A percentile compares a stretch with the other conserved stretches of the same genome.
Conservation (phyloP, 2,888 invertebrate genomes). For the Caenorhabditis macrosperma region DNA sequence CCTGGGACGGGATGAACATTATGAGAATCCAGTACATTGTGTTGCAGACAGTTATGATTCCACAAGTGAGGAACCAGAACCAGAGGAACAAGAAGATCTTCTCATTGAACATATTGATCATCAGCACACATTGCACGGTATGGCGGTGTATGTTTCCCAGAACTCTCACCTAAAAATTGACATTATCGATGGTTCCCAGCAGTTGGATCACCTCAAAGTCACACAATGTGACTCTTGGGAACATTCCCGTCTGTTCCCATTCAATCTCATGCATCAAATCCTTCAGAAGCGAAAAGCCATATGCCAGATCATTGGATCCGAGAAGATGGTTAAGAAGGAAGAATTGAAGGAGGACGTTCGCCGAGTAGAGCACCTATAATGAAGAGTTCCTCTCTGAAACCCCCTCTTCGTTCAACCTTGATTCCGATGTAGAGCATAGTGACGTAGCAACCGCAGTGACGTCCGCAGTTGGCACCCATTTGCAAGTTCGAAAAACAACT, state of each 20-base stretch:
- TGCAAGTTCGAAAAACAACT: conserved; percentile 73
- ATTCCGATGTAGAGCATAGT: conserved; percentile 80
- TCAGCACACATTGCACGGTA: conserved; percentile 80
- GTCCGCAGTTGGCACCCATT: conserved; percentile 75
- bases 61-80: conserved; percentile 80
- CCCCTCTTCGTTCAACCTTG: conserved; percentile 65
- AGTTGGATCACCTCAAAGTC: conserved; percentile 77
- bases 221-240: conserved; percentile 80
- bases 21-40: conserved; percentile 79
- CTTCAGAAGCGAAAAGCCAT: conserved; percentile 79
- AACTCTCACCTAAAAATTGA: conserved; percentile 74
- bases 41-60: conserved; percentile 79
- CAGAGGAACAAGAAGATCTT: conserved; percentile 75
- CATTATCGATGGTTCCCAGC: background rate
- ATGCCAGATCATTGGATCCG: conserved; percentile 78
- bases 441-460: conserved; percentile 80
- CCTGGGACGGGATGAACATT: conserved; percentile 80
- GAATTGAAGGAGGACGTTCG: conserved; percentile 79
- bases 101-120: conserved; percentile 81
- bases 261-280: conserved; percentile 80
- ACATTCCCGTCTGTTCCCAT: conserved; percentile 80
- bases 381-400: background rate
- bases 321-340: conserved; percentile 79
- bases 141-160: conserved; percentile 80
- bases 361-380: conserved; percentile 76